phyloP scores from a whole-genome alignment of 2,888 invertebrate genomes.

The Drosophila koepferae region DNA sequence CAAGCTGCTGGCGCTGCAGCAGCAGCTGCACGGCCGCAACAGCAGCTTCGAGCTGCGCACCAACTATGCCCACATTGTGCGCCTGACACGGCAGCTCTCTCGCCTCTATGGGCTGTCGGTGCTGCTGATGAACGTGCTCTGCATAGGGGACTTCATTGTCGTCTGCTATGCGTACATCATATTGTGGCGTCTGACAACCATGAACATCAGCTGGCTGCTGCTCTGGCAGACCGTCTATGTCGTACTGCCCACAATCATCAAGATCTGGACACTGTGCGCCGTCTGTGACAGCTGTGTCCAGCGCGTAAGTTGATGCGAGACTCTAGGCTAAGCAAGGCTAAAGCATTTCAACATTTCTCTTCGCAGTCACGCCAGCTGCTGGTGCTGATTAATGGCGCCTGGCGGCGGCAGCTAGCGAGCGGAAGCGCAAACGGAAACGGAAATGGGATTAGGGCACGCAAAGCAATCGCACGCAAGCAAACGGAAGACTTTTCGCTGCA shows the following conservation, averaged over 20 bases:
- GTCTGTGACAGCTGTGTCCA: slow-evolving; percentile 53
- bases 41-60: slow-evolving; percentile 29
- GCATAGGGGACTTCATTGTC: slow-evolving; percentile 63
- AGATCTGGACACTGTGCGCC: slow-evolving; percentile 57
- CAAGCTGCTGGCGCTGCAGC: slow-evolving; percentile 43
- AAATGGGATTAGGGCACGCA: not conserved
- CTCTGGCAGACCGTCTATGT: slow-evolving; percentile 31
- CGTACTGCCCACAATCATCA: slow-evolving; percentile 49
- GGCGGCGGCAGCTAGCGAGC: slow-evolving; percentile 1
- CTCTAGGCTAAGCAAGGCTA: too few species aligned
- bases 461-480: slow-evolving; percentile 6
- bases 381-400: slow-evolving; percentile 30
- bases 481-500: slow-evolving; percentile 68
- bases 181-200: slow-evolving; percentile 18
- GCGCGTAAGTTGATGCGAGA: slow-evolving; percentile 44
- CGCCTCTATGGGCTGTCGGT: slow-evolving; percentile 59
- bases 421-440: not conserved
- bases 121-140: slow-evolving; percentile 65
- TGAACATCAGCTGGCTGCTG: slow-evolving; percentile 14
- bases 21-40: not conserved
- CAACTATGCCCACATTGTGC: slow-evolving; percentile 54
- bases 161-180: slow-evolving; percentile 54
- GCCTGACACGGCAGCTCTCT: slow-evolving; percentile 45
- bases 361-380: slow-evolving; percentile 49
- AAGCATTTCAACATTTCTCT: too few species aligned